Base-by-base conservation (phyloP, 2,797 vertebrate species). In the Antrozous pallidus region DNA sequence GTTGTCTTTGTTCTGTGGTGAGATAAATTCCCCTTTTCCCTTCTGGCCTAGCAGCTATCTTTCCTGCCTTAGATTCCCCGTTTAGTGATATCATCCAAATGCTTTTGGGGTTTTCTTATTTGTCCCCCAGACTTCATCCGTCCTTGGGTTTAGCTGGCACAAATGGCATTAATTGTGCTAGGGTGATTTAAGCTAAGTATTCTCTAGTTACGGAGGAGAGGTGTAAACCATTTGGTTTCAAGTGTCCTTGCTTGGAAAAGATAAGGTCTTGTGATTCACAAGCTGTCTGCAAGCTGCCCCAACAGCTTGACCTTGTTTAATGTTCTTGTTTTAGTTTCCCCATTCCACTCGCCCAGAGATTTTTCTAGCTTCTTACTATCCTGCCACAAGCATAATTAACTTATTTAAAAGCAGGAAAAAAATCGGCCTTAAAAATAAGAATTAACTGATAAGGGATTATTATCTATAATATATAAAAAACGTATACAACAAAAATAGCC, bases 371-470 rank as follows among this genome's bases (percentile, higher is more conserved):
- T 67, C 3, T 67, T 67, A 67, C 63, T 67, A 20, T 36, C n/a
- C 63, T 36, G n/a, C 63, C 63, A 33, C n/a, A 67, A 67, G 63
- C 47, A 84, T 79, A 80, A 89, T 78, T 80, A 89, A 38, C 61
- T 96, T 83, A 89, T 92, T 91, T 31, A 20, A 85, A 82, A 82
- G 11, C 49, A 81, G n/a, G 31, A 31, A 88, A 84, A 81, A 63
- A 77, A 51, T 58, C 40, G 79, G 18, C 9, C 31, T 92, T 20
- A 69, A 82, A 89, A 94, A 89, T 63, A 54, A n/a, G 65, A 70
- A 61, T 78, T 58, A 74, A 69, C 31, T 69, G 63, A 26, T 69
- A 88, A 69, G 20, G 20, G 20, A 24, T 67, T 69, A 79, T 33
- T 56, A 13, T 89, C 31, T 22, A 69, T 79, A 42, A 70, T 58